Evolutionary conservation across 2,797 vertebrate species (phyloP), one percentile per base, ranked within the genome.

Genomic region (Falco rusticolus): DNA sequence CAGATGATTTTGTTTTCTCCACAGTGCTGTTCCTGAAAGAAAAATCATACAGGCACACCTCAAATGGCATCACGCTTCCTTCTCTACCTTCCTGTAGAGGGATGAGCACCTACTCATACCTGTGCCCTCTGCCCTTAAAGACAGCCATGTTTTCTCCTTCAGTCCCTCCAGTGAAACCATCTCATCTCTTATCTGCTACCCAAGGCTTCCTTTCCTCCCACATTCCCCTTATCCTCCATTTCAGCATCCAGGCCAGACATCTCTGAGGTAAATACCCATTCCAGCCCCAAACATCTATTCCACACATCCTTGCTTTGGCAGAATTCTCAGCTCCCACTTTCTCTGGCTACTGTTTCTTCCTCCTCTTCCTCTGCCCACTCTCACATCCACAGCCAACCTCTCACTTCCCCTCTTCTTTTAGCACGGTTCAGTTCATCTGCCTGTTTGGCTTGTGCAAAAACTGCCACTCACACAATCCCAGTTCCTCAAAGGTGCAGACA

Each of bases 351-450:
- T 37, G 41, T 39, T 89, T 87, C 87, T 60, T 94, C 64, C 87
- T 89, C 56, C 34, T 81, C 65, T 90, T 93, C 89, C 64, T 93
- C 86, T 92, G 69, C 91, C 79, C 80, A 77, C 47, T 92, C 56
- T 90, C 70, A 56, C 41, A 53, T 89, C 77, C 81, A 90, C 39
- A 95, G 84, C 68, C 93, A 95, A 10, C 19, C 59, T 91, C 84
- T 83, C 81, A 8, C 57, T 93, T 91, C 65, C 50, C 29, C 45
- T 79, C 77, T 74, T 78, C 61, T 57, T 64, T 29, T n/a, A 77
- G 34, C 41, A 54, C 0, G 2, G 95, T 72, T 96, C 68, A 61
- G 41, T 51, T 94, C 77, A 43, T 90, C 80, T 85, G 63, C 68
- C 48, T 50, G 16, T 33, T 89, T 60, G 57, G 56, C 72, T 85